Evolutionary conservation across 2,113 vertebrate species (phyloP).

Genomic region (Pelecanoides urinatrix): DNA sequence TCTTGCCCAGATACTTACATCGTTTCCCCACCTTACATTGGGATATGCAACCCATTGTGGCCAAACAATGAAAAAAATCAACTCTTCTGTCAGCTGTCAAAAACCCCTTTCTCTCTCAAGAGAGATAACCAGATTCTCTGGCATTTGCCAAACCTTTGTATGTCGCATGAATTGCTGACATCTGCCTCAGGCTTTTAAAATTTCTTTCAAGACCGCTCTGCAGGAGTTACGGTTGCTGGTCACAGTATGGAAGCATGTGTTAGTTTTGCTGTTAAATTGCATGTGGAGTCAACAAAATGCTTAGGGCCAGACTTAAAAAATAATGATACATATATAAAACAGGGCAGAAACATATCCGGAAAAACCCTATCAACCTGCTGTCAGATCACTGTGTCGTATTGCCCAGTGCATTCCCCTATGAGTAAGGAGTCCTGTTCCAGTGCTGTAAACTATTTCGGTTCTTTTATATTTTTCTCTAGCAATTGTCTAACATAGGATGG

Average conservation of each 20-base stretch:
- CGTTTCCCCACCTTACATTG: not conserved
- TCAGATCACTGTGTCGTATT: not conserved
- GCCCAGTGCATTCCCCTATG: not conserved
- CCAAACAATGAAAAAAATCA: not conserved
- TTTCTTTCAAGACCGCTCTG: not conserved
- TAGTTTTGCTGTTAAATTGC: not conserved
- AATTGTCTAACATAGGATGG: not conserved
- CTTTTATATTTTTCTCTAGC: not conserved
- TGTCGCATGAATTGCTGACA: not conserved
- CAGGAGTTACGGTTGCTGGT: not conserved
- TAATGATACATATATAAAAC: not conserved
- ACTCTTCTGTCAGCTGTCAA: not conserved
- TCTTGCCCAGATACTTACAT: not conserved
- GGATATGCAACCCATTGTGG: not conserved
- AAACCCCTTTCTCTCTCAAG: not conserved
- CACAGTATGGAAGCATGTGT: not conserved
- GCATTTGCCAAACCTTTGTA: not conserved
- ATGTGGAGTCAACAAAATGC: not conserved
- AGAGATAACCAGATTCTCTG: not conserved
- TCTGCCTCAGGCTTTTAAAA: slow-evolving; percentile 4
- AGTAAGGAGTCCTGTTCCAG: not conserved
- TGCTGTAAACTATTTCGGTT: not conserved
- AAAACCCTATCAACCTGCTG: not conserved
- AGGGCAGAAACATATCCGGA: not conserved
- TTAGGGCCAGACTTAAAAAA: not conserved